Conservation (phyloP, 2,113 vertebrate species). For the Glaucidium brasilianum region DNA sequence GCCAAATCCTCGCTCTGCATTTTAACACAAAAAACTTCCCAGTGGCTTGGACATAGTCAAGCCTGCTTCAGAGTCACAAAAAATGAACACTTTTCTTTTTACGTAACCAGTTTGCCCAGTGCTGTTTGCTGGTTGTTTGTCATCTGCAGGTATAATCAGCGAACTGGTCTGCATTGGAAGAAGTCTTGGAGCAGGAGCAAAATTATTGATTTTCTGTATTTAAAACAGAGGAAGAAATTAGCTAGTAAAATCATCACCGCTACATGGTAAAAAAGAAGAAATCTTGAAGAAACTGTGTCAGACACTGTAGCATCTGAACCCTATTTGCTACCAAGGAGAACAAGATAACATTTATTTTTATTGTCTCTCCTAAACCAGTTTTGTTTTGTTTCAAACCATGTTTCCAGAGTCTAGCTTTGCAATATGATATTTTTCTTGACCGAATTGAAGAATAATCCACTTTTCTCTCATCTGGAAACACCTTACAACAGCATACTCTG, state of each 20-base stretch:
- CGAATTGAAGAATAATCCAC: background rate
- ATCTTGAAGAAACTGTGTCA: background rate
- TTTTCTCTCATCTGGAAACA: constrained; percentile 19
- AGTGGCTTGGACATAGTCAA: rapidly evolving
- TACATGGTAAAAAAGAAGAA: rapidly evolving
- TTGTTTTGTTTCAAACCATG: background rate
- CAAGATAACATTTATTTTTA: background rate
- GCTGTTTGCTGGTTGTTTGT: background rate
- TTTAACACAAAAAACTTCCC: background rate
- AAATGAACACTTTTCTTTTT: background rate
- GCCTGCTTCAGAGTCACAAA: background rate
- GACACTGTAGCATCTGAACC: background rate
- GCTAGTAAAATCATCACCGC: background rate
- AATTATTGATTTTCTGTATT: background rate
- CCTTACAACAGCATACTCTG: background rate
- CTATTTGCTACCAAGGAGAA: background rate
- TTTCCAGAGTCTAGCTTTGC: background rate
- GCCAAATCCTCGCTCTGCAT: background rate
- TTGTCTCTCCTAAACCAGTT: background rate
- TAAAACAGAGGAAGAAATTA: background rate
- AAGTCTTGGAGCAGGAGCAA: background rate
- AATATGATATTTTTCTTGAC: background rate
- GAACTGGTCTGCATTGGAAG: background rate
- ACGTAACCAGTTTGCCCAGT: background rate
- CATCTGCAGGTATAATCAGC: background rate